Evolutionary conservation across 2,888 invertebrate genomes (phyloP).

Genomic region (Meteorus cinctellus): DNA sequence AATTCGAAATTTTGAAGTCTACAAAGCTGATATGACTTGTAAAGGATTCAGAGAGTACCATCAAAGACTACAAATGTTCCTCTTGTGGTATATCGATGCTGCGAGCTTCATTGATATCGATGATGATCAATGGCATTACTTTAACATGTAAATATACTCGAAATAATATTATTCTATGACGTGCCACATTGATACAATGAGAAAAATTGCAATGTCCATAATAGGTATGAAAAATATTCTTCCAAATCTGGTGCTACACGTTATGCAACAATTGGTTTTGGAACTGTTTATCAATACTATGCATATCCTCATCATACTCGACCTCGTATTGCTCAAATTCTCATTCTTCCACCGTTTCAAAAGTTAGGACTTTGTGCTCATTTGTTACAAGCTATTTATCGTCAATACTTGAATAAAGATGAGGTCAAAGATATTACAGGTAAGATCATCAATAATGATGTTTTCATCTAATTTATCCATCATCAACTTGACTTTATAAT

Average conservation of each 20-base stretch:
- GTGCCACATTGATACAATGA: neutral
- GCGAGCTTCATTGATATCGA: constrained; percentile 94
- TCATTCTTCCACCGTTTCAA: constrained; percentile 94
- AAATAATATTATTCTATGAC: constrained; percentile 22
- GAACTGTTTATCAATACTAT: constrained; percentile 95
- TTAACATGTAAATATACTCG: constrained; percentile 80
- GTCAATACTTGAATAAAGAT: constrained; percentile 74
- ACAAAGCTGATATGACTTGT: constrained; percentile 81
- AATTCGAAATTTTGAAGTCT: constrained; percentile 83
- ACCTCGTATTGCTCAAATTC: constrained; percentile 93
- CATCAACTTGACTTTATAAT: neutral
- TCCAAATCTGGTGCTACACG: constrained; percentile 76
- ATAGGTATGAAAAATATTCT: constrained; percentile 82
- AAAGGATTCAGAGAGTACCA: constrained; percentile 87
- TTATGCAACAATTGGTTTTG: constrained; percentile 89
- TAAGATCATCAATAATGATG: constrained; percentile 61
- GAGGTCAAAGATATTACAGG: constrained; percentile 83
- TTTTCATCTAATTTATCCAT: neutral
- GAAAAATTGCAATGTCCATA: neutral
- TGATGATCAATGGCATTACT: constrained; percentile 94
- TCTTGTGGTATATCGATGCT: constrained; percentile 97
- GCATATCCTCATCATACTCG: constrained; percentile 91
- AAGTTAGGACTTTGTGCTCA: constrained; percentile 88
- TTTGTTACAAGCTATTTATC: constrained; percentile 80
- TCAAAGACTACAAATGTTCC: constrained; percentile 89